These are phyloP conservation scores for Meloidogyne hapla DNA, from an alignment of 1,140 invertebrate genomes.

Conservation along the genomic window DNA sequence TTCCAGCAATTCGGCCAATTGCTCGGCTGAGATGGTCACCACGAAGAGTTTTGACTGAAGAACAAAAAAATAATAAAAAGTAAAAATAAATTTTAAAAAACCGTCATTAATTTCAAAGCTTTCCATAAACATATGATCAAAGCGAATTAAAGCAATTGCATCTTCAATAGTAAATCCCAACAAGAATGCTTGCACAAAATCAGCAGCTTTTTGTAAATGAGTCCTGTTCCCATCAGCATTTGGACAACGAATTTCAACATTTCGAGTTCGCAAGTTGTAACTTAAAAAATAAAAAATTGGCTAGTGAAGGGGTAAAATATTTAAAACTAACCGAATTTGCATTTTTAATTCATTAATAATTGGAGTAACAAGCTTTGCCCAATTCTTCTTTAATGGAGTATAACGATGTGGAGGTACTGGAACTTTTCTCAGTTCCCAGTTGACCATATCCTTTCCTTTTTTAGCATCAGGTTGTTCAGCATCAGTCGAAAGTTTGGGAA, in stretches of 20 bases:
- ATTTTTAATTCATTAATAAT: conserved; percentile 90
- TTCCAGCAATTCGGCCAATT: conserved; percentile 91
- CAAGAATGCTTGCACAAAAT: conserved; percentile 94
- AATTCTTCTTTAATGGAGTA: conserved; percentile 88
- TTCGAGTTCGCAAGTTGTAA: conserved; percentile 86
- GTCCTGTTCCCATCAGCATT: conserved; percentile 72
- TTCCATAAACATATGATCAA: conserved; percentile 96
- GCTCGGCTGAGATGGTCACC: conserved; percentile 93
- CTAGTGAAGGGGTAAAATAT: background rate
- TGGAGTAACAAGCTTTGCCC: conserved; percentile 94
- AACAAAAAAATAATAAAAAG: conserved; percentile 8
- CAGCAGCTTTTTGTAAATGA: conserved; percentile 91
- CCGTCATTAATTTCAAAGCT: conserved; percentile 91
- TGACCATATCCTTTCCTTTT: background rate
- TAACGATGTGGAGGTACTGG: conserved; percentile 78
- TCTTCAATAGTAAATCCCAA: conserved; percentile 97
- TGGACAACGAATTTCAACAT: conserved; percentile 78
- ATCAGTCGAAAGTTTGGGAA: background rate
- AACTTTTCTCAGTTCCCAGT: conserved; percentile 67
- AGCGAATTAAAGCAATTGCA: conserved; percentile 84
- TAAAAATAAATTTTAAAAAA: conserved; percentile 58
- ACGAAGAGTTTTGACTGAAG: conserved; percentile 81
- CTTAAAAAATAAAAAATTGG: conserved; percentile 41
- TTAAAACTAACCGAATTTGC: conserved; percentile 73
- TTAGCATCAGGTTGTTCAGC: background rate